Evolutionary conservation across 2,888 invertebrate genomes (phyloP), one percentile per base, ranked within the genome.

Genomic region (Gisinianus flammeolus): DNA sequence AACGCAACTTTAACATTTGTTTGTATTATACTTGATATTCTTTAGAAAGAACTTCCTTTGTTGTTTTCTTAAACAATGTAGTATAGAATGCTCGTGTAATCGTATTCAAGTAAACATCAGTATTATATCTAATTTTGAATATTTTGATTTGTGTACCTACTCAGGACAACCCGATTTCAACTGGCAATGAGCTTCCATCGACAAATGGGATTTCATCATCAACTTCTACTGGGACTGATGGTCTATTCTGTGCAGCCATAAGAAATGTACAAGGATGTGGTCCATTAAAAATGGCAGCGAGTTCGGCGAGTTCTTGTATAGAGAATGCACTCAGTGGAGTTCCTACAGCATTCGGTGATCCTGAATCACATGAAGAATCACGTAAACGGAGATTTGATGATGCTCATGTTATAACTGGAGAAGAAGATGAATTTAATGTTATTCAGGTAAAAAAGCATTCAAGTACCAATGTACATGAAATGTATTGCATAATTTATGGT

Each of bases 361-460:
- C 58, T 6, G 77, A 77, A 30, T 30, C 66, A 16, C 64, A 64
- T 22, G 10, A 24, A 30, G 69, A 30, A 24, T 64, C 30, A 31
- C 19, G 77, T n/a, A 83, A 83, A 66, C 68, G 81, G 62, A 78
- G 80, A 67, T 79, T 80, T 56, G 79, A 80, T 52, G 71, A 75
- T 58, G 28, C 33, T 1, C 69, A 58, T 12, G 75, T 66, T 24
- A 69, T 70, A 10, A 95, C 94, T 0, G 94, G 94, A 0, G 97
- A 97, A 88, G 97, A 97, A 87, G 94, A 93, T 74, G 97, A 97
- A 89, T 92, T 91, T 26, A 97, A 97, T 88, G 92, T 97, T 75
- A 87, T 94, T 85, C 93, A 94, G 90, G 93, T 93, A 85, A 79
- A 83, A 24, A 64, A 28, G n/a, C 28, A 44, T 44, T 44, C 19